Percentiles rank a stretch among this genome's conserved stretches.
These are phyloP conservation scores for Coturnix japonica DNA, from an alignment of 2,113 vertebrate species.

Conservation along the genomic window DNA sequence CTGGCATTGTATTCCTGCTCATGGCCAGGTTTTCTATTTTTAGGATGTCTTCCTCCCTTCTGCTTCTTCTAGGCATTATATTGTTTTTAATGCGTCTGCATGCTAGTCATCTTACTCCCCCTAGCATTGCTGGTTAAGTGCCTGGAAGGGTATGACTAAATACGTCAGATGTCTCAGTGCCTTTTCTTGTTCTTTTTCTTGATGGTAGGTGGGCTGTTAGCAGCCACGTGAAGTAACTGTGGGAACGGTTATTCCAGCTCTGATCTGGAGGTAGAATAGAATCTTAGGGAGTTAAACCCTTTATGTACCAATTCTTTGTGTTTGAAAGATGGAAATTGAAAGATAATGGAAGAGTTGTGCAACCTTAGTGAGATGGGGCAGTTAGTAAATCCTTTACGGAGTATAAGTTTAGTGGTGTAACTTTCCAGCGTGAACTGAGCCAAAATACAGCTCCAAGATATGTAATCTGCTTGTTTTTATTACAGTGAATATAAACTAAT, in stretches of 20 bases:
- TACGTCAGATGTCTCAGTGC: not conserved
- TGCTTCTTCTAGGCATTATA: not conserved
- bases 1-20: not conserved
- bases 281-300: not conserved
- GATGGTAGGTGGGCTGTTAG: not conserved
- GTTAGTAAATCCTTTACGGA: conserved; percentile 18
- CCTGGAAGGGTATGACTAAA: not conserved
- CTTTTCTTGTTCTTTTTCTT: not conserved
- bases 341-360: conserved; percentile 18
- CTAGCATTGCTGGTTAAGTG: not conserved
- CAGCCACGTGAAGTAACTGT: not conserved
- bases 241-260: not conserved
- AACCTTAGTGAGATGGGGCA: conserved; percentile 13
- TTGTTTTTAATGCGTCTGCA: not conserved
- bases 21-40: not conserved
- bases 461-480: not conserved
- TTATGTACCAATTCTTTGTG: not conserved
- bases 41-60: not conserved
- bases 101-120: not conserved
- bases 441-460: conserved; percentile 28
- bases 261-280: not conserved
- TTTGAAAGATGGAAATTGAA: not conserved
- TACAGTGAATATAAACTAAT: not conserved
- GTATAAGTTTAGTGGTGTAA: conserved; percentile 17
- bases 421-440: not conserved